Conservation (phyloP, 2,113 vertebrate species). For the Neodontobutis hainanensis region DNA sequence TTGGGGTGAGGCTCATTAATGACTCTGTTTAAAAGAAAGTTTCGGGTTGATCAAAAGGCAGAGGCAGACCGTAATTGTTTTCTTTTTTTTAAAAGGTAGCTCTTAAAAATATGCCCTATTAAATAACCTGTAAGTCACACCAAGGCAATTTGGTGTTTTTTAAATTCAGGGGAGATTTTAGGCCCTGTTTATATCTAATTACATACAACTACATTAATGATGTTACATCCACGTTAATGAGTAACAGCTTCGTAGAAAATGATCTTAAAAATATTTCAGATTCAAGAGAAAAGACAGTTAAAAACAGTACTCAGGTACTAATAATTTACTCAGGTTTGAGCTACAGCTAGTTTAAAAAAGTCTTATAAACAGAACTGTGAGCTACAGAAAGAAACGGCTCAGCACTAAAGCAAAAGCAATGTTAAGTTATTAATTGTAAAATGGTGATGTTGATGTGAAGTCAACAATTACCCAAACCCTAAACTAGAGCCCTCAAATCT, state of each 20-base stretch:
- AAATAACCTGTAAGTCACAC: constrained; percentile 55
- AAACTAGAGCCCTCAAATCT: too few relatives aligned
- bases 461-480: too few relatives aligned
- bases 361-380: too few relatives aligned
- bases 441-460: too few relatives aligned
- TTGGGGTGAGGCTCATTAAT: constrained; percentile 68
- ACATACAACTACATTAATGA: not conserved
- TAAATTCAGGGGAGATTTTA: constrained; percentile 19
- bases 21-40: constrained; percentile 60
- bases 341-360: too few relatives aligned
- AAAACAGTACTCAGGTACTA: too few relatives aligned
- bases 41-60: constrained; percentile 73
- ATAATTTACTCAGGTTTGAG: too few relatives aligned
- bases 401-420: too few relatives aligned
- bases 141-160: constrained; percentile 21
- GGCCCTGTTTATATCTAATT: constrained; percentile 9
- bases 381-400: too few relatives aligned
- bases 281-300: too few relatives aligned
- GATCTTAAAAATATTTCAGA: not conserved
- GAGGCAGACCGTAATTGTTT: constrained; percentile 57
- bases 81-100: constrained; percentile 34
- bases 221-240: constrained; percentile 7
- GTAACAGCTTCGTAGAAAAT: constrained; percentile 3
- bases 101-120: constrained; percentile 68
- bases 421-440: too few relatives aligned